Conservation (phyloP, 2,113 vertebrate species). For the Tachuris rubrigastra region DNA sequence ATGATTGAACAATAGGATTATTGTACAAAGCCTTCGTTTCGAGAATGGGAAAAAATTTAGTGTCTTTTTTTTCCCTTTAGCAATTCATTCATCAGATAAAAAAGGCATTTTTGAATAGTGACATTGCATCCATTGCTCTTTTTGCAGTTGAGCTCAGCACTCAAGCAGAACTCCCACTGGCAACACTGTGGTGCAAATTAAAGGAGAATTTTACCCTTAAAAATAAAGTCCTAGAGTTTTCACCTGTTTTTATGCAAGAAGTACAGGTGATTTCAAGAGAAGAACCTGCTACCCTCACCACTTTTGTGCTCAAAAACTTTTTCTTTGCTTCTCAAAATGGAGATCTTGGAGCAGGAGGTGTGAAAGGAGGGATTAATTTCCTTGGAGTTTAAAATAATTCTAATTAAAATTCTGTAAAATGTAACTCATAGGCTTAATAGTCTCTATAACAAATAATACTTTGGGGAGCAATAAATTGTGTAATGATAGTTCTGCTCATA, state of each 20-base stretch:
- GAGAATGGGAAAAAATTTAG: not conserved
- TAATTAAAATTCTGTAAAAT: slow-evolving; percentile 35
- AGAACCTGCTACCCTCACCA: not conserved
- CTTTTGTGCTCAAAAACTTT: not conserved
- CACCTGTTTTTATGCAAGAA: not conserved
- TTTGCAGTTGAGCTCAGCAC: not conserved
- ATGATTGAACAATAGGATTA: slow-evolving; percentile 10
- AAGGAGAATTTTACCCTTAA: not conserved
- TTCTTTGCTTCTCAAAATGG: slow-evolving; percentile 11
- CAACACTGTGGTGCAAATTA: not conserved
- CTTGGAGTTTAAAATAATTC: slow-evolving; percentile 47
- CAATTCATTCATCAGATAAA: slow-evolving; percentile 28
- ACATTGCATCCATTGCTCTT: not conserved
- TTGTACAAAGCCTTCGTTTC: slow-evolving; percentile 24
- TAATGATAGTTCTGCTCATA: slow-evolving; percentile 49
- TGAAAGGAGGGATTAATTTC: slow-evolving; percentile 23
- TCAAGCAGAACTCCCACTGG: not conserved
- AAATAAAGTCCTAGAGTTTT: not conserved
- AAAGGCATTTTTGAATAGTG: not conserved
- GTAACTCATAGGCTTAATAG: slow-evolving; percentile 7
- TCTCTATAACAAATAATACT: slow-evolving; percentile 40
- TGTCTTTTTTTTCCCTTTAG: not conserved
- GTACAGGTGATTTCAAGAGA: not conserved
- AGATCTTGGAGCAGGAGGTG: slow-evolving; percentile 2
- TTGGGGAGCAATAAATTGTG: slow-evolving; percentile 47